Conservation (phyloP, 2,888 invertebrate genomes). For the Mantis religiosa region DNA sequence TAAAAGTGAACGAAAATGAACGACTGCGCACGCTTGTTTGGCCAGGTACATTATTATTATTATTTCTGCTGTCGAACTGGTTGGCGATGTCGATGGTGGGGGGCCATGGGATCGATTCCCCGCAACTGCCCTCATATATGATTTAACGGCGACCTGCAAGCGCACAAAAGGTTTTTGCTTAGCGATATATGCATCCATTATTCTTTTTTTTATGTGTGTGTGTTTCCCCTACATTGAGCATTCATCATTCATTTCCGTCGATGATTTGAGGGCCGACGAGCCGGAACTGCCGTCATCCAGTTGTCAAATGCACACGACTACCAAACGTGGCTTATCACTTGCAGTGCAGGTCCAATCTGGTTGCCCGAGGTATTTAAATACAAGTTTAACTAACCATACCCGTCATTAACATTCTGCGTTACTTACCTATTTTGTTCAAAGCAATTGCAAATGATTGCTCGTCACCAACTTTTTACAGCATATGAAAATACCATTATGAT, state of each 20-base stretch:
- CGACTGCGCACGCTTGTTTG: neutral
- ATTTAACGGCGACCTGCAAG: constrained; percentile 6
- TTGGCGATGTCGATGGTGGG: neutral
- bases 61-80: neutral
- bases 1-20: neutral
- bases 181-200: neutral
- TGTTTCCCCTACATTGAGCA: neutral
- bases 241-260: constrained; percentile 8
- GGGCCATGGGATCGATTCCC: constrained; percentile 1
- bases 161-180: neutral
- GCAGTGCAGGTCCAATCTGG: neutral
- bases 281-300: neutral
- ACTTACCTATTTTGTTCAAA: neutral
- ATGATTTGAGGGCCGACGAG: neutral
- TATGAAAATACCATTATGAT: neutral
- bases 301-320: neutral
- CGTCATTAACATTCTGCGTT: neutral
- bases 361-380: neutral
- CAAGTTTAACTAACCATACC: neutral
- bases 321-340: neutral
- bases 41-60: neutral
- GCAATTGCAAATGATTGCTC: neutral
- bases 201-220: neutral
- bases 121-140: neutral
- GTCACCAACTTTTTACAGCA: neutral